These are phyloP conservation scores for Acanthococcus lagerstroemiae DNA, from an alignment of 2,888 invertebrate genomes.

Conservation along the genomic window DNA sequence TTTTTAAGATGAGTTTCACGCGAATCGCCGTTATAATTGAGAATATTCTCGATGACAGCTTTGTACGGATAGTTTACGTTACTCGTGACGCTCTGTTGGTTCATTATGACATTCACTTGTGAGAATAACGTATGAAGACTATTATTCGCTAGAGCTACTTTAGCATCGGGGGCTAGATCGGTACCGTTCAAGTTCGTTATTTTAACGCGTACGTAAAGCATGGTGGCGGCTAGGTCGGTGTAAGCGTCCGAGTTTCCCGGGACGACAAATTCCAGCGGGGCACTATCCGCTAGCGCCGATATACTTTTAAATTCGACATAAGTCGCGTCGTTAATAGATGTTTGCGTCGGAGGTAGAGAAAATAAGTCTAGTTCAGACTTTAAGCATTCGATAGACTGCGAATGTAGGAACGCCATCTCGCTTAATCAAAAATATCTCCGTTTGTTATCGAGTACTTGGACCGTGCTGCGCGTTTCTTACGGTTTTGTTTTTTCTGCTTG, in stretches of 20 bases:
- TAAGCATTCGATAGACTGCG: constrained; percentile 35
- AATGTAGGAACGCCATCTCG: constrained; percentile 35
- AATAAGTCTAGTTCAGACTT: constrained; percentile 37
- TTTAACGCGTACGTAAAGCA: constrained; percentile 34
- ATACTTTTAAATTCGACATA: constrained; percentile 37
- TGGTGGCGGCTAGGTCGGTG: constrained; percentile 36
- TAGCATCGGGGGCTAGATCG: background rate
- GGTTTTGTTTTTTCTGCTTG: too few relatives aligned
- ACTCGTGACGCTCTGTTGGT: constrained; percentile 37
- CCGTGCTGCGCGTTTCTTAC: too few relatives aligned
- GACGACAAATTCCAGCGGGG: constrained; percentile 37
- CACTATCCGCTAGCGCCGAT: constrained; percentile 35
- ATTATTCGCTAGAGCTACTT: constrained; percentile 36
- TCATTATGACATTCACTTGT: constrained; percentile 37
- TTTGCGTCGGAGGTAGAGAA: too few relatives aligned
- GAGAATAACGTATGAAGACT: constrained; percentile 36
- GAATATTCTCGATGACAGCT: constrained; percentile 37
- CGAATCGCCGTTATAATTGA: constrained; percentile 35
- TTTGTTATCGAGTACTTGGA: too few relatives aligned
- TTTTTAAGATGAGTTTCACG: constrained; percentile 35
- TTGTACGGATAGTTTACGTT: constrained; percentile 37
- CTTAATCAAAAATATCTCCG: constrained; percentile 23
- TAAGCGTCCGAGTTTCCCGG: constrained; percentile 37
- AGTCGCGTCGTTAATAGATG: constrained; percentile 37
- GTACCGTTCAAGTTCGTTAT: constrained; percentile 25